Percentiles rank a stretch among this genome's conserved stretches.
phyloP scores from a whole-genome alignment of 1,140 invertebrate genomes.

The Aphelinus certus region DNA sequence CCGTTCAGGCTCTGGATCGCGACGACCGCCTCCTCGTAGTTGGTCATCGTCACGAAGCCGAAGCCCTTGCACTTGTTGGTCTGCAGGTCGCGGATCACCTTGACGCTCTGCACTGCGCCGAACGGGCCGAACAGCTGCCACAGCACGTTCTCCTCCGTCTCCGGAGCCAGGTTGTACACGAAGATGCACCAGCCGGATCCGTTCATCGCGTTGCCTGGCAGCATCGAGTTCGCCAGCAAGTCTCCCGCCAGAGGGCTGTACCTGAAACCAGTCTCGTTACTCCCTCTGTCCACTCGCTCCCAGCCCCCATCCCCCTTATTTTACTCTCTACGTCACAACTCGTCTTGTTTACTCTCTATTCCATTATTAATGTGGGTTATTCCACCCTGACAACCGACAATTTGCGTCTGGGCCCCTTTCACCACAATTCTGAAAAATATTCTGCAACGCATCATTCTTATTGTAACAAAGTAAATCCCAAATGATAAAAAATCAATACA shows the following conservation, averaged over 20 bases:
- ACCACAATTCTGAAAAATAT: no score
- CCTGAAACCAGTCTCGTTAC: constrained; percentile 66
- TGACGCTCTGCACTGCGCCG: constrained; percentile 97
- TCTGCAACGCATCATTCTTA: no score
- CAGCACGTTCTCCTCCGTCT: constrained; percentile 97
- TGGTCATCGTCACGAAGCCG: constrained; percentile 99
- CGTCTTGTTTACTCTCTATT: no score
- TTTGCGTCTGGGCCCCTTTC: no score
- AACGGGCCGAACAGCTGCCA: constrained; percentile 99
- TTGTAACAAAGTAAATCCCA: no score
- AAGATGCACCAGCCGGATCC: constrained; percentile 97
- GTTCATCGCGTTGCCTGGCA: constrained; percentile 83
- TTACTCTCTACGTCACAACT: no score
- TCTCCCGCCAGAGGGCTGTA: constrained; percentile 96
- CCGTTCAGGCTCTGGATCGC: constrained; percentile 98
- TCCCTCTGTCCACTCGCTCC: no score
- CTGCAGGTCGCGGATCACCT: constrained; percentile 96
- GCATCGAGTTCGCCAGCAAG: constrained; percentile 86
- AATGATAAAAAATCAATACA: no score
- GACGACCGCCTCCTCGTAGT: constrained; percentile 97
- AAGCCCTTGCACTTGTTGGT: constrained; percentile 99
- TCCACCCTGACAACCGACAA: no score
- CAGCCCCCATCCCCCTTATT: no score
- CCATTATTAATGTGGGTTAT: no score
- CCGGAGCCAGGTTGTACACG: constrained; percentile 97